Evolutionary conservation across 2,888 invertebrate genomes (phyloP), one percentile per base, ranked within the genome.

Genomic region (Salpingus planirostris): DNA sequence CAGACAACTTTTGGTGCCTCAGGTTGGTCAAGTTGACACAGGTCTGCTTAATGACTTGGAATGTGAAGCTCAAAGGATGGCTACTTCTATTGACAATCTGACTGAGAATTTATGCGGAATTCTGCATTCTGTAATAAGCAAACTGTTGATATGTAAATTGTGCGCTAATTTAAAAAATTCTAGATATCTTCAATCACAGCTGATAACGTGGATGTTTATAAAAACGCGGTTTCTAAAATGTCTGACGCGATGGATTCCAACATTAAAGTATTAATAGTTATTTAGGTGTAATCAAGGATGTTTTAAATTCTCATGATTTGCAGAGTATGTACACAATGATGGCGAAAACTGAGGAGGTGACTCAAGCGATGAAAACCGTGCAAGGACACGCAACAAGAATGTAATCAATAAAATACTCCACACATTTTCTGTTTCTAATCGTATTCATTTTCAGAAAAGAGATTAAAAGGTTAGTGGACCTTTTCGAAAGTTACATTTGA

Each of bases 311-410:
- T 8, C 18, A 18, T 18, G 18, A 21, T 44, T 60, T 59, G 44
- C 42, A 85, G 61, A 82, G 91, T 31, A 95, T 95, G 89, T 96
- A 96, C 61, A 93, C 95, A 35, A 77, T 96, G 53, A 83, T 96
- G 76, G 95, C 95, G 0, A 95, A 95, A 65, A 88, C 90, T 45
- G 96, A 96, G 65, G 95, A 96, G 64, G 78, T 95, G 1, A 86
- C 89, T 8, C 87, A 87, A 57, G 80, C 87, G 1, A 92, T 95
- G 87, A 76, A 80, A 42, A 83, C 88, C 6, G 80, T 92, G 2
- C 88, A 92, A 63, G 79, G 78, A 42, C 74, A 93, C 48, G 80
- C 88, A 1, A 79, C 81, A 37, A 80, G 89, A 68, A 85, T 93
- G 79, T 83, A 73, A n/a, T n/a, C 11, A 18, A 31, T 10, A 13